Percentiles rank a stretch among this genome's conserved stretches.
phyloP scores from a whole-genome alignment of 2,113 vertebrate species.

The Tragelaphus scriptus region DNA sequence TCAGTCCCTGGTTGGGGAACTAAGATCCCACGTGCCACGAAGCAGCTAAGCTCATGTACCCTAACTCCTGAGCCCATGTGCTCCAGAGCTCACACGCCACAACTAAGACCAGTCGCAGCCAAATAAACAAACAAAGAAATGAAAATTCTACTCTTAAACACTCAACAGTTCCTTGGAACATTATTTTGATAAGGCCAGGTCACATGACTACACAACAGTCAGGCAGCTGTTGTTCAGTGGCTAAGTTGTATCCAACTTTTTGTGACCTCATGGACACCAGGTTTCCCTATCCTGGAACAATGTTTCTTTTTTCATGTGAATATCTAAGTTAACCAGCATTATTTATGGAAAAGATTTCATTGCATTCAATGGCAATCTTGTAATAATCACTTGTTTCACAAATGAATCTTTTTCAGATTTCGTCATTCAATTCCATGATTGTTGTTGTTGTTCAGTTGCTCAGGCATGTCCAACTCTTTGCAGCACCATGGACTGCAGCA shows the following conservation, averaged over 20 bases:
- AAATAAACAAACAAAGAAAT: neutral
- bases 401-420: neutral
- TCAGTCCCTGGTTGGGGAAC: neutral
- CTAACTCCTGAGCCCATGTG: neutral
- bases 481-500: neutral
- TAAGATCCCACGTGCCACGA: neutral
- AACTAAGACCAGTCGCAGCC: neutral
- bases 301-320: neutral
- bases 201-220: neutral
- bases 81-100: neutral
- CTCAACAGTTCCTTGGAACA: neutral
- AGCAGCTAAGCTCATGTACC: neutral
- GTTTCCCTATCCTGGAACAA: neutral
- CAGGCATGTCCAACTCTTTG: neutral
- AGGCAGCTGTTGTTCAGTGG: neutral
- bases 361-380: neutral
- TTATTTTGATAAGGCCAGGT: neutral
- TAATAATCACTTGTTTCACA: neutral
- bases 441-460: fast-evolving
- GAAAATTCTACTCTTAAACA: neutral
- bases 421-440: neutral
- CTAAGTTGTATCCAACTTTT: neutral
- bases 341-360: neutral
- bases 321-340: neutral
- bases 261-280: neutral